Evolutionary conservation across 2,888 invertebrate genomes (phyloP).

Genomic region (Melanotus villosus): DNA sequence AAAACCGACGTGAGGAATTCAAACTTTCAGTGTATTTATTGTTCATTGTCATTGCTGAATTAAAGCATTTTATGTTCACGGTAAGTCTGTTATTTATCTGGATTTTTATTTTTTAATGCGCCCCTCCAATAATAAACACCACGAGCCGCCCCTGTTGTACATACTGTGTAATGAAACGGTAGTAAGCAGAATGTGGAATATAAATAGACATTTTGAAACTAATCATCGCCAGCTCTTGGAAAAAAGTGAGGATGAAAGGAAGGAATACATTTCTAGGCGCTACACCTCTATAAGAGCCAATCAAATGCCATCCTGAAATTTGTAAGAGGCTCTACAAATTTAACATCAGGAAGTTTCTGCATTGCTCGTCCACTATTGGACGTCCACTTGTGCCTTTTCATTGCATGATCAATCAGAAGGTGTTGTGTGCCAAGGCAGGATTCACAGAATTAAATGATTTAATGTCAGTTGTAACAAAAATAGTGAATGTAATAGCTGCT

Average conservation of each 20-base stretch:
- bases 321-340: no score
- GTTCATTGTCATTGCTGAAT: no score
- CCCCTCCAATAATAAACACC: no score
- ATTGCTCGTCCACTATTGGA: slow-evolving; percentile 6
- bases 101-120: no score
- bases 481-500: slow-evolving; percentile 3
- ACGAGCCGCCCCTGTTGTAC: no score
- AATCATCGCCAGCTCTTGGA: no score
- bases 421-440: slow-evolving; percentile 6
- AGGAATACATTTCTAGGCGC: slow-evolving; percentile 7
- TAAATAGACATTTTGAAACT: not conserved
- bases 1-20: no score
- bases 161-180: not conserved
- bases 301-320: not conserved
- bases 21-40: no score
- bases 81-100: no score
- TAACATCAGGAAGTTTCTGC: not conserved
- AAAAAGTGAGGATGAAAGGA: not conserved
- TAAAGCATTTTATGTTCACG: no score
- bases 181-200: not conserved
- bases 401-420: slow-evolving; percentile 17
- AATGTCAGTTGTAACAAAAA: slow-evolving; percentile 31
- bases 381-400: slow-evolving; percentile 15
- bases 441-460: slow-evolving; percentile 13
- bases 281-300: slow-evolving; percentile 3